Evolutionary conservation across 2,888 invertebrate species (phyloP).

Genomic region (Drosophila cognata): DNA sequence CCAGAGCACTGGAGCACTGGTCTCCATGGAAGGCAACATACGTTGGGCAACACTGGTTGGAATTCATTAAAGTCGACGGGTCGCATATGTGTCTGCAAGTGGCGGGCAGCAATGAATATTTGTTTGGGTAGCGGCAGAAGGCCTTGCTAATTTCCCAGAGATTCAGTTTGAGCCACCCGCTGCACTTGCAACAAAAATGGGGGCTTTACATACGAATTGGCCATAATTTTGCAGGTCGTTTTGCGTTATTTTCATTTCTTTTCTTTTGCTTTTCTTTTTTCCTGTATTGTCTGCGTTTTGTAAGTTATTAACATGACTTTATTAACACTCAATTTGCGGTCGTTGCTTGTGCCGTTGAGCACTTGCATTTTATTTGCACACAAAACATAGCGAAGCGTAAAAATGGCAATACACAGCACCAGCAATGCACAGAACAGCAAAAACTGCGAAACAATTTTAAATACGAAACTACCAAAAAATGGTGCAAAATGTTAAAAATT

Average conservation of each 20-base stretch:
- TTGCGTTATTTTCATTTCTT: constrained; percentile 8
- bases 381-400: constrained; percentile 60
- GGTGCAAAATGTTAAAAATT: constrained; percentile 63
- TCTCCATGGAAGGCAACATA: constrained; percentile 23
- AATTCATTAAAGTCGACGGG: constrained; percentile 52
- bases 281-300: constrained; percentile 41
- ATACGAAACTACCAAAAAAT: constrained; percentile 53
- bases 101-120: constrained; percentile 55
- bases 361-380: constrained; percentile 75
- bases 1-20: constrained; percentile 2
- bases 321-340: constrained; percentile 80
- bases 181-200: background rate
- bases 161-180: constrained; percentile 21
- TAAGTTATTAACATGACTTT: constrained; percentile 80
- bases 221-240: constrained; percentile 20
- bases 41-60: constrained; percentile 30
- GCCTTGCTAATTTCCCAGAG: constrained; percentile 48
- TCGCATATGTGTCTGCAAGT: constrained; percentile 59
- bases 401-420: constrained; percentile 35
- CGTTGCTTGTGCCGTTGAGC: constrained; percentile 45
- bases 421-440: constrained; percentile 27
- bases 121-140: constrained; percentile 10
- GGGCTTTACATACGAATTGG: constrained; percentile 1
- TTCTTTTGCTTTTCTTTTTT: background rate
- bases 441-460: constrained; percentile 53